Base-by-base conservation (phyloP, 2,888 invertebrate genomes). In the Nipponacmea schrenckii region DNA sequence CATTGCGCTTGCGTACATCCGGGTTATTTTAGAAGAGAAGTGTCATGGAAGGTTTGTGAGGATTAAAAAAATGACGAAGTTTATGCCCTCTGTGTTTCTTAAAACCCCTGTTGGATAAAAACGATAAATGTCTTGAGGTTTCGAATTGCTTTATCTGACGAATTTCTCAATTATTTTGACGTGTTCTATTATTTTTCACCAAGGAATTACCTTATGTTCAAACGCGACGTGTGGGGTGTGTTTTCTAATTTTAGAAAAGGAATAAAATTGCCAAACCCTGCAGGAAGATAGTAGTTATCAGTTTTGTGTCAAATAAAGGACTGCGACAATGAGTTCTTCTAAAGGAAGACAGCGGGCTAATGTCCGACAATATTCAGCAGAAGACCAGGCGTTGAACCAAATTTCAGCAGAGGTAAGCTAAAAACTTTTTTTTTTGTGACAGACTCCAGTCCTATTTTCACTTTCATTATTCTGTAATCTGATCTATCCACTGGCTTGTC, bases 331-430 rank as follows among this genome's bases (percentile, higher is more conserved):
- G 56, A 56, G 56, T 24, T 56, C 56, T 12, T 20, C 73, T 70
- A 75, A 66, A 63, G 89, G 86, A 74, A 95, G 88, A 72, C 86
- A 91, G 93, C 87, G 90, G 94, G 95, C 90, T 94, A 96, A 85
- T 90, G 90, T 78, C 93, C 94, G 96, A 90, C 94, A 96, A 85
- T 90, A 90, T 78, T 94, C 95, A 68, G 97, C 96, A n/a, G 98
- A 98, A 90, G 97, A 98, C 91, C 96, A 97, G 89, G 97, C 97
- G 67, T 92, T 98, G 73, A 97, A 97, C 91, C 95, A 96, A 91
- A 97, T 98, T 82, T 97, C 97, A 69, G 95, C 95, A 92, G 97
- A 98, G 95, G 98, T 97, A 91, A 91, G n/a, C n/a, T n/a, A n/a
- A 73, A 50, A 24, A 56, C 31, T 8, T 27, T 12, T 31, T 27